Percentiles rank a stretch among this genome's conserved stretches.
Evolutionary conservation across 2,797 vertebrate species (phyloP).

Genomic region (Lacerta bilineata): DNA sequence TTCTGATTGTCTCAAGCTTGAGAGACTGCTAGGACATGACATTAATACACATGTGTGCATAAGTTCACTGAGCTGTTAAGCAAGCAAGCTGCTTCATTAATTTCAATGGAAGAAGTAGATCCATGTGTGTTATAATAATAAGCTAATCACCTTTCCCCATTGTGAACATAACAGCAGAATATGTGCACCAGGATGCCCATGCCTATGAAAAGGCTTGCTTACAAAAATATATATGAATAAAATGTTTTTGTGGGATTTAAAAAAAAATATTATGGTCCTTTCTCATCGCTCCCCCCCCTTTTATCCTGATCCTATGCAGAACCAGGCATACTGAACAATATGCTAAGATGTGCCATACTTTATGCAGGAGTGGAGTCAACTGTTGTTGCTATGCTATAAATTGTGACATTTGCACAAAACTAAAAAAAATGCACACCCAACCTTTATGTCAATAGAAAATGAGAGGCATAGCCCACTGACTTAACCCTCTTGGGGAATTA

Average conservation of each 20-base stretch:
- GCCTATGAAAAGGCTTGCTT: background rate
- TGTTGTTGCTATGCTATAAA: background rate
- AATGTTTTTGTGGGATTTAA: background rate
- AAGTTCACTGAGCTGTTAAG: background rate
- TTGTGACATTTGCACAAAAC: background rate
- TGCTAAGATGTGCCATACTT: background rate
- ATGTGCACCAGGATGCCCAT: background rate
- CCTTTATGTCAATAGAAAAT: background rate
- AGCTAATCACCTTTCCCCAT: background rate
- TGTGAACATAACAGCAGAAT: background rate
- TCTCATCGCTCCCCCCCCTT: background rate
- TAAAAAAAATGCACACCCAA: background rate
- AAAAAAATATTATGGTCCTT: background rate
- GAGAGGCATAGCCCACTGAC: background rate
- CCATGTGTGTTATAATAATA: background rate
- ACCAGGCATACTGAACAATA: background rate
- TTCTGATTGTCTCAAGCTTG: background rate
- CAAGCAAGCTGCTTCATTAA: background rate
- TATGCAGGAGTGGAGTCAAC: background rate
- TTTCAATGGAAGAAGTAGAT: background rate
- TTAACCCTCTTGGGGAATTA: background rate
- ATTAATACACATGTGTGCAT: background rate
- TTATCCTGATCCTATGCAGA: background rate
- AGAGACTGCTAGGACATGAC: background rate
- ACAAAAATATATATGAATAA: background rate